phyloP scores from a whole-genome alignment of 2,888 invertebrate genomes.

The Hypselothyrea guttata region DNA sequence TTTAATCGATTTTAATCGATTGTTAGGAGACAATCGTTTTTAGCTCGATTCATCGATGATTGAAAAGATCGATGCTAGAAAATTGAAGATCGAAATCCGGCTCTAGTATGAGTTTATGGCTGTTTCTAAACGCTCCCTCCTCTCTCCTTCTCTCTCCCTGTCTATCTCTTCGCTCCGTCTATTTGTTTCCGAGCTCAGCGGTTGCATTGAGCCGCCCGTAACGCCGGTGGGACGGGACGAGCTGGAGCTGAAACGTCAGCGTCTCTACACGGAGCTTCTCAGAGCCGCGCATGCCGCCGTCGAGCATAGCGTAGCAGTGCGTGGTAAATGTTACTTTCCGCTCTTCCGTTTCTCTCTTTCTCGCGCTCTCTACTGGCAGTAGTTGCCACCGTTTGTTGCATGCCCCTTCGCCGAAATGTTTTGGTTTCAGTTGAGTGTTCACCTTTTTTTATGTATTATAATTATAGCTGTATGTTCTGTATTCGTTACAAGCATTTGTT shows the following conservation, averaged over 20 bases:
- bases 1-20: too few species aligned
- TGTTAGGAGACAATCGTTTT: too few species aligned
- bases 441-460: too few species aligned
- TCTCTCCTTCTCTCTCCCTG: conserved; percentile 6
- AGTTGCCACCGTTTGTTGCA: conserved; percentile 36
- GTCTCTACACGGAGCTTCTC: conserved; percentile 90
- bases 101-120: conserved; percentile 2
- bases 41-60: too few species aligned
- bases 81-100: too few species aligned
- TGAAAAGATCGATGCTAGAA: too few species aligned
- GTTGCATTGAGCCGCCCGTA: conserved; percentile 85
- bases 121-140: not conserved
- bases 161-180: conserved; percentile 29
- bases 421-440: conserved; percentile 2
- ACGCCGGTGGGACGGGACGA: conserved; percentile 91
- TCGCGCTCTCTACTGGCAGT: conserved; percentile 7
- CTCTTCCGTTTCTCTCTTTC: conserved; percentile 17
- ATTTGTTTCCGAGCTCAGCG: conserved; percentile 43
- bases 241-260: conserved; percentile 88
- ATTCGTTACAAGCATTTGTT: too few species aligned
- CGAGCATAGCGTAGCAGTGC: conserved; percentile 86
- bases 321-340: conserved; percentile 53
- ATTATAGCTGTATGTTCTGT: too few species aligned
- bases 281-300: conserved; percentile 88
- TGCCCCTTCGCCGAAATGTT: conserved; percentile 19